A percentile compares a stretch with the other conserved stretches of the same genome.
These are phyloP conservation scores for Cephus cinctus DNA, from an alignment of 1,140 invertebrate genomes.

Conservation along the genomic window DNA sequence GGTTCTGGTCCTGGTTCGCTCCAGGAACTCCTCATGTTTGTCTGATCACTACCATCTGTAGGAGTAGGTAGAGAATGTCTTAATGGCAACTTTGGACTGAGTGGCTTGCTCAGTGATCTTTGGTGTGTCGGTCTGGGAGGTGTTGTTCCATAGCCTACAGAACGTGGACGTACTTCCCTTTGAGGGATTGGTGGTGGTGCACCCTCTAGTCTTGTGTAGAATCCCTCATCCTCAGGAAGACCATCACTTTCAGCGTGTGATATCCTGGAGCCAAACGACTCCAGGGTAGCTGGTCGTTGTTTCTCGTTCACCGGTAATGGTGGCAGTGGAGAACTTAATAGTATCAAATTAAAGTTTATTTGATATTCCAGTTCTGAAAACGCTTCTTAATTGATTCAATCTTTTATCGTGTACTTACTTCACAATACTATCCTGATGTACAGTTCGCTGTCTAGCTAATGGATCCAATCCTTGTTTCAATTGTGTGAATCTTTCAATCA, in stretches of 20 bases:
- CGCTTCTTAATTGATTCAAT: too few species aligned
- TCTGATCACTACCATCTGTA: conserved; percentile 47
- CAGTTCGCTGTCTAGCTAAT: conserved; percentile 63
- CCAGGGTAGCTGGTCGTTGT: conserved; percentile 43
- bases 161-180: conserved; percentile 58
- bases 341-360: too few species aligned
- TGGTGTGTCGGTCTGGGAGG: conserved; percentile 61
- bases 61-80: conserved; percentile 57
- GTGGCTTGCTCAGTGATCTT: conserved; percentile 59
- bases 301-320: conserved; percentile 65
- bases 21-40: conserved; percentile 60
- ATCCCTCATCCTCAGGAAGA: conserved; percentile 47
- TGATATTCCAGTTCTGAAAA: too few species aligned
- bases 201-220: conserved; percentile 48
- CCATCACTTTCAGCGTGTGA: conserved; percentile 44
- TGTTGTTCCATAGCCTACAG: conserved; percentile 58
- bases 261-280: conserved; percentile 36
- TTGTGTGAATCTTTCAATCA: conserved; percentile 83
- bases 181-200: conserved; percentile 61
- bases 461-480: conserved; percentile 71
- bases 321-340: conserved; percentile 67
- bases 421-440: conserved; percentile 69
- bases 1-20: conserved; percentile 59
- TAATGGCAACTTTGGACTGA: conserved; percentile 59
- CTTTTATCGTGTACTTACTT: conserved; percentile 62